A percentile compares a stretch with the other conserved stretches of the same genome.
Evolutionary conservation across 2,797 vertebrate genomes (phyloP).

Genomic region (Peromyscus eremicus): DNA sequence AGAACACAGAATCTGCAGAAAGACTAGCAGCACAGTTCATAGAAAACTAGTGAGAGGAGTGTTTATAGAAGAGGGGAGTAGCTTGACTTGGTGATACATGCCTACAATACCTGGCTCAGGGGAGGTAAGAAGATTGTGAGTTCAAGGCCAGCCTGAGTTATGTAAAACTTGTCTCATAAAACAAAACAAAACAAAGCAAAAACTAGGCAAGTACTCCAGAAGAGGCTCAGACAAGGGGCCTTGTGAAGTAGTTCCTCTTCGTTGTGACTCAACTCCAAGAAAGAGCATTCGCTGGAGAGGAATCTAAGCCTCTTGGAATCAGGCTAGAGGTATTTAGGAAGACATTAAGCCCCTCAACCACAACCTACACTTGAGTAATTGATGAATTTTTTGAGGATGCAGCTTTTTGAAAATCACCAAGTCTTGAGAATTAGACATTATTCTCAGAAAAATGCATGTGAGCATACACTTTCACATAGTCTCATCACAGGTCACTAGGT

Average conservation of each 20-base stretch:
- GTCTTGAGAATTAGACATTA: neutral
- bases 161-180: neutral
- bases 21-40: neutral
- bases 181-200: neutral
- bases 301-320: neutral
- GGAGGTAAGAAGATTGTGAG: neutral
- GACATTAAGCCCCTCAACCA: neutral
- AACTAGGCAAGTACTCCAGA: neutral
- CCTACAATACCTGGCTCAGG: neutral
- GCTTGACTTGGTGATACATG: neutral
- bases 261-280: neutral
- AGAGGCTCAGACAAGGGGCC: neutral
- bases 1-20: neutral
- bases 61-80: neutral
- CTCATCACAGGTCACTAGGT: neutral
- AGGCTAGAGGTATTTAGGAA: neutral
- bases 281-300: neutral
- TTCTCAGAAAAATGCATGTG: slow-evolving; percentile 6
- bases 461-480: neutral
- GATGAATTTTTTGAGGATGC: neutral
- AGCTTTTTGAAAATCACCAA: neutral
- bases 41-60: neutral
- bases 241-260: neutral
- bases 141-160: neutral
- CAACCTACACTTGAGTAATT: neutral